Evolutionary conservation across 1,140 invertebrate species (phyloP).

Genomic region (Monomorium pharaonis): DNA sequence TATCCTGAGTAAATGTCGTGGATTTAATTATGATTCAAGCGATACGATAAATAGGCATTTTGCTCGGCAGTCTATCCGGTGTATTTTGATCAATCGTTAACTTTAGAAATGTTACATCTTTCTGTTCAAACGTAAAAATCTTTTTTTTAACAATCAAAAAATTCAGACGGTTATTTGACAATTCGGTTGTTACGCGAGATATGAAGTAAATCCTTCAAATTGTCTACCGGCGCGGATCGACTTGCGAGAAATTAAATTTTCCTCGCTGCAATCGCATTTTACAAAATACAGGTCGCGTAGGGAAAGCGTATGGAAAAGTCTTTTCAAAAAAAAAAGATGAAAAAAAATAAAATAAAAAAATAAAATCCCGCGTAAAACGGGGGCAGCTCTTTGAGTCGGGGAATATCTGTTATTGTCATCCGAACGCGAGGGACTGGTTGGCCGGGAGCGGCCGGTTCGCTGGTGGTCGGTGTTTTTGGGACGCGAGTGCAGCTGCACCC

Average conservation of each 20-base stretch:
- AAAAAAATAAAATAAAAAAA: neutral
- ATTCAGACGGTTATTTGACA: neutral
- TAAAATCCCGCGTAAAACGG: neutral
- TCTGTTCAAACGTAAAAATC: neutral
- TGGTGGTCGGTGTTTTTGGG: conserved; percentile 55
- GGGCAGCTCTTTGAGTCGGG: neutral
- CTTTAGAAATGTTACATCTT: neutral
- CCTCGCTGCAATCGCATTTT: conserved; percentile 12
- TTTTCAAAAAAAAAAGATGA: neutral
- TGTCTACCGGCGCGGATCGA: neutral
- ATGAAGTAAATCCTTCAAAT: neutral
- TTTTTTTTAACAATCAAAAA: neutral
- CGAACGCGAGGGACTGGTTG: neutral
- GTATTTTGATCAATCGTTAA: neutral
- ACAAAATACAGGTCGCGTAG: neutral
- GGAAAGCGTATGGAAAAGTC: neutral
- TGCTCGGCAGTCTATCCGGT: neutral
- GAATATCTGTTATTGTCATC: conserved; percentile 36
- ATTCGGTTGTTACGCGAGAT: neutral
- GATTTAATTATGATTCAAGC: neutral
- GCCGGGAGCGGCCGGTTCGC: conserved; percentile 17
- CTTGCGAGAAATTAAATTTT: conserved; percentile 25
- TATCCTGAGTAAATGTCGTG: too few relatives aligned
- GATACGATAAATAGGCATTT: neutral
- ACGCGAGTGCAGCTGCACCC: conserved; percentile 60